Conservation (phyloP, 2,888 invertebrate genomes). For the Gasteruption jaculator region DNA sequence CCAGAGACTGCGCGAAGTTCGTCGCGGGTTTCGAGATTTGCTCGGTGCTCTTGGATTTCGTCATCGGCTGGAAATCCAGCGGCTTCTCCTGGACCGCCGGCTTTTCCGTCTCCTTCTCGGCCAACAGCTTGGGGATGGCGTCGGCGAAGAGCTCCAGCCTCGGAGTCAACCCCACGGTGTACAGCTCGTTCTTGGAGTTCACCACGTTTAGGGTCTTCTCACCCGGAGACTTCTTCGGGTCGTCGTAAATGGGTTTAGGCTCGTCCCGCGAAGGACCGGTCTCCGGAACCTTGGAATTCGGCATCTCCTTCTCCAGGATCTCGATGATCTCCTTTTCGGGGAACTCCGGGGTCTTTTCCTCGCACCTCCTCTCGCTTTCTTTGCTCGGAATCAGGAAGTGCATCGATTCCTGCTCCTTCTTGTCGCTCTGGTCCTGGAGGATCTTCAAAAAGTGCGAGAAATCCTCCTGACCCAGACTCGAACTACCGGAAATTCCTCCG, state of each 20-base stretch:
- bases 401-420: slow-evolving; percentile 21
- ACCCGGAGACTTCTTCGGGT: too few relatives aligned
- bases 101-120: slow-evolving; percentile 39
- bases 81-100: slow-evolving; percentile 16
- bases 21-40: slow-evolving; percentile 35
- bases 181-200: slow-evolving; percentile 38
- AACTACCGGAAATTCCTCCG: slow-evolving; percentile 42
- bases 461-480: slow-evolving; percentile 46
- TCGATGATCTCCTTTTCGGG: slow-evolving; percentile 48
- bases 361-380: slow-evolving; percentile 15
- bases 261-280: too few relatives aligned
- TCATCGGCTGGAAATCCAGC: not conserved
- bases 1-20: slow-evolving; percentile 27
- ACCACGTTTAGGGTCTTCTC: too few relatives aligned
- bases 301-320: slow-evolving; percentile 39
- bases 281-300: slow-evolving; percentile 13
- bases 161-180: slow-evolving; percentile 43
- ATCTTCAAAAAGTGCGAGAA: slow-evolving; percentile 45
- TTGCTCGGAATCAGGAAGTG: too few relatives aligned
- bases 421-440: slow-evolving; percentile 38
- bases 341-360: slow-evolving; percentile 37
- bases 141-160: slow-evolving; percentile 46
- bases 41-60: slow-evolving; percentile 43
- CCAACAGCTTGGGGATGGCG: slow-evolving; percentile 44
- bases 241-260: too few relatives aligned